phyloP scores from a whole-genome alignment of 2,113 vertebrate genomes.

The Apus apus region DNA sequence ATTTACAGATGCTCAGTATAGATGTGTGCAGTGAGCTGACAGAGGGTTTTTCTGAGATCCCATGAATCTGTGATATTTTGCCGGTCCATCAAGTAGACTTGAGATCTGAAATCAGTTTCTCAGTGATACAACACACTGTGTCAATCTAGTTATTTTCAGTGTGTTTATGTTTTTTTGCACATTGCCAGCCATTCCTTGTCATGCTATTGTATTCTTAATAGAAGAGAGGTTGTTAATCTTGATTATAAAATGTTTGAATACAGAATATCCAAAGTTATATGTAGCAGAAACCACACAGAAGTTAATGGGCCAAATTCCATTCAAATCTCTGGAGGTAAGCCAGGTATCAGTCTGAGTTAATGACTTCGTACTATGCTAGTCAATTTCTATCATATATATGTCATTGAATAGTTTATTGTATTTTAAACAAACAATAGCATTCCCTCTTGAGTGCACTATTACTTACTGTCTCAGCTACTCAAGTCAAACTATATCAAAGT shows the following conservation, averaged over 20 bases:
- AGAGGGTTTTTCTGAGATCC: not conserved
- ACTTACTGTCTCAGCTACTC: not conserved
- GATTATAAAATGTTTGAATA: slow-evolving; percentile 33
- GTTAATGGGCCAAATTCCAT: slow-evolving; percentile 29
- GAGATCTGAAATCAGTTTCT: not conserved
- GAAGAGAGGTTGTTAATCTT: slow-evolving; percentile 33
- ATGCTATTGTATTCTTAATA: slow-evolving; percentile 27
- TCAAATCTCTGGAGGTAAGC: not conserved
- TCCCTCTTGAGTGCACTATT: not conserved
- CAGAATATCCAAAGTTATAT: not conserved
- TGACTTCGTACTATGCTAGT: not conserved
- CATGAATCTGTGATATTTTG: not conserved
- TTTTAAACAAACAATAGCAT: not conserved
- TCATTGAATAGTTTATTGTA: not conserved
- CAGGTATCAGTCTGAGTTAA: slow-evolving; percentile 6
- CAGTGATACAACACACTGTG: not conserved
- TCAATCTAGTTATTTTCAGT: slow-evolving; percentile 12
- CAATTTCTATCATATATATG: not conserved
- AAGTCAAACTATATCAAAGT: not conserved
- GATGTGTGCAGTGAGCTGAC: not conserved
- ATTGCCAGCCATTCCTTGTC: not conserved
- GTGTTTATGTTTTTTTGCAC: not conserved
- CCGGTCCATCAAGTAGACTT: not conserved
- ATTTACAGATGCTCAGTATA: not conserved
- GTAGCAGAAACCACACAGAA: not conserved